phyloP scores from a whole-genome alignment of 1,140 invertebrate species.

The Amyelois transitella region DNA sequence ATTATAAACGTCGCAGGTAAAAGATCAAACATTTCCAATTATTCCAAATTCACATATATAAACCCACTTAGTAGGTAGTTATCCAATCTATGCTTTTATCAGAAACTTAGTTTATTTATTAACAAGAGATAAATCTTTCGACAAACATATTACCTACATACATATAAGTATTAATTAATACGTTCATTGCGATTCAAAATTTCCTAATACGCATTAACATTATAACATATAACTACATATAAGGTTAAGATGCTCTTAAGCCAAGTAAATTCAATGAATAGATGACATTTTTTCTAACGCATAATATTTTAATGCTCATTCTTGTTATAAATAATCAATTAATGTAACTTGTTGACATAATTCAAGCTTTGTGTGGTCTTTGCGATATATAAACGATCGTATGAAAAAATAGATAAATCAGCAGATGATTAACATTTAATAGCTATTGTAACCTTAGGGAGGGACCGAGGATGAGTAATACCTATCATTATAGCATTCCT shows the following conservation, averaged over 20 bases:
- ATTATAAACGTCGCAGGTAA: no score
- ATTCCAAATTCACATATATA: no score
- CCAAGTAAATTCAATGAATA: background rate
- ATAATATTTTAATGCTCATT: background rate
- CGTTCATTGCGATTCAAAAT: background rate
- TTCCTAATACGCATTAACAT: background rate
- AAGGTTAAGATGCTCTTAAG: background rate
- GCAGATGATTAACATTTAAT: conserved; percentile 2
- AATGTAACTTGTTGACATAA: background rate
- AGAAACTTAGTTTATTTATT: no score
- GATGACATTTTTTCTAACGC: background rate
- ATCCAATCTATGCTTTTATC: no score
- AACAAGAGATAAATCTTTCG: no score
- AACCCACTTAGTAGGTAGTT: no score
- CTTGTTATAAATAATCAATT: background rate
- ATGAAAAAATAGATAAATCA: background rate
- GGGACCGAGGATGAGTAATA: conserved; percentile 18
- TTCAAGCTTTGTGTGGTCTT: background rate
- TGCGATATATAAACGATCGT: background rate
- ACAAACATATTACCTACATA: no score
- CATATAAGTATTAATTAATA: background rate
- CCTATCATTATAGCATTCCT: conserved; percentile 19
- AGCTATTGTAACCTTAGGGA: conserved; percentile 2
- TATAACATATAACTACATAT: background rate
- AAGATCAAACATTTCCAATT: no score